Base-by-base conservation (phyloP, 2,888 invertebrate species). In the Smittia aterrima region DNA sequence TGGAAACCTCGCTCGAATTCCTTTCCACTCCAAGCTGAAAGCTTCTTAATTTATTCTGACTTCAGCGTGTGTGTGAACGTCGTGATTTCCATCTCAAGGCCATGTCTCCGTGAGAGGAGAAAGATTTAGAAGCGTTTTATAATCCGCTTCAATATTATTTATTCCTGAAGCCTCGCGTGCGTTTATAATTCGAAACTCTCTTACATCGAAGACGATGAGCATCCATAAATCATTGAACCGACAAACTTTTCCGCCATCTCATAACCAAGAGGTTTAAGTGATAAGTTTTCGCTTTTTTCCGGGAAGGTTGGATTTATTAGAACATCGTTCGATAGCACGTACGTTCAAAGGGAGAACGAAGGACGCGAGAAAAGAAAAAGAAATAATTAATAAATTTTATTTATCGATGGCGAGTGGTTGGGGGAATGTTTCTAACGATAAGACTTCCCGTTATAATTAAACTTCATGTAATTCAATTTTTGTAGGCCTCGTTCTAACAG, bases 401-500 rank as follows among this genome's bases (percentile, higher is more conserved):
- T 47, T 16, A 47, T 47, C 53, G 18, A 47, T 47, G n/a, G n/a
- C n/a, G n/a, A n/a, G n/a, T 13, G 3, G n/a, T 47, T 47, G 53
- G 4, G 4, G 53, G n/a, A 13, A 47, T 3, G n/a, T 13, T 47
- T n/a, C n/a, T 47, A 16, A 16, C 18, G 18, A 47, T 47, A 16
- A 47, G n/a, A 16, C 53, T 13, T 16, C 53, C 53, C 3, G n/a
- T 47, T 47, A 47, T 47, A 47, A 47, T 47, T 47, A 47, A 18
- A 47, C n/a, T 16, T n/a, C 18, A 3, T n/a, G 11, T 18, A 58
- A 58, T 58, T 58, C 18, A 20, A 58, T 58, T 58, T 58, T 22
- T 66, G 11, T 16, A 70, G 70, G 70, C n/a, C 54, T 70, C 16
- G 70, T 70, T 1, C 53, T 54, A n/a, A 53, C 70, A 22, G 53